A percentile compares a stretch with the other conserved stretches of the same genome.
phyloP scores from a whole-genome alignment of 2,888 invertebrate species.

The Apeira syringaria region DNA sequence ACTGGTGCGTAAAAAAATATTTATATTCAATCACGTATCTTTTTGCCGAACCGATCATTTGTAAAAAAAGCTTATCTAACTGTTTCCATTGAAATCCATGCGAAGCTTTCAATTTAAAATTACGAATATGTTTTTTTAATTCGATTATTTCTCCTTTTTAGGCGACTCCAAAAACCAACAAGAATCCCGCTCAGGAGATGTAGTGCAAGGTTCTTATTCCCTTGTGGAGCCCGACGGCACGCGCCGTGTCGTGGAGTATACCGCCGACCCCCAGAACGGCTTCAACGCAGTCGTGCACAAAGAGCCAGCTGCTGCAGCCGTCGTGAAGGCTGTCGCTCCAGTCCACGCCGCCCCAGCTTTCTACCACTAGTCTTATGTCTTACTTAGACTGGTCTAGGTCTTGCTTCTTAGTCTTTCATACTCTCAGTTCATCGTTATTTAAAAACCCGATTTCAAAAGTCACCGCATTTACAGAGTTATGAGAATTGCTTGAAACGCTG shows the following conservation, averaged over 20 bases:
- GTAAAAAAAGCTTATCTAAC: too few species aligned
- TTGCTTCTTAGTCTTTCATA: background rate
- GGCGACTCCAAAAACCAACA: slow-evolving; percentile 79
- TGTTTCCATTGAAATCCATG: too few species aligned
- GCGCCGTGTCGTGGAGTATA: slow-evolving; percentile 85
- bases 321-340: slow-evolving; percentile 68
- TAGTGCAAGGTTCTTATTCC: slow-evolving; percentile 86
- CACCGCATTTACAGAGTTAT: too few species aligned
- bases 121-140: too few species aligned
- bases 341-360: slow-evolving; percentile 56
- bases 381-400: slow-evolving; percentile 34
- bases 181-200: slow-evolving; percentile 83
- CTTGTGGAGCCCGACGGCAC: slow-evolving; percentile 86
- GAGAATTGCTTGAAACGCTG: too few species aligned
- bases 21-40: too few species aligned
- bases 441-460: too few species aligned
- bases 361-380: slow-evolving; percentile 51
- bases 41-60: too few species aligned
- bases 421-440: background rate
- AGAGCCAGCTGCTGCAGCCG: slow-evolving; percentile 76
- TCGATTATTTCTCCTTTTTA: too few species aligned
- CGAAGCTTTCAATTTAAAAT: too few species aligned
- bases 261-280: slow-evolving; percentile 86
- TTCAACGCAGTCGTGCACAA: slow-evolving; percentile 87
- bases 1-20: slow-evolving; percentile 86